Conservation (phyloP, 1,140 invertebrate genomes). For the Neomicropteryx cornuta region DNA sequence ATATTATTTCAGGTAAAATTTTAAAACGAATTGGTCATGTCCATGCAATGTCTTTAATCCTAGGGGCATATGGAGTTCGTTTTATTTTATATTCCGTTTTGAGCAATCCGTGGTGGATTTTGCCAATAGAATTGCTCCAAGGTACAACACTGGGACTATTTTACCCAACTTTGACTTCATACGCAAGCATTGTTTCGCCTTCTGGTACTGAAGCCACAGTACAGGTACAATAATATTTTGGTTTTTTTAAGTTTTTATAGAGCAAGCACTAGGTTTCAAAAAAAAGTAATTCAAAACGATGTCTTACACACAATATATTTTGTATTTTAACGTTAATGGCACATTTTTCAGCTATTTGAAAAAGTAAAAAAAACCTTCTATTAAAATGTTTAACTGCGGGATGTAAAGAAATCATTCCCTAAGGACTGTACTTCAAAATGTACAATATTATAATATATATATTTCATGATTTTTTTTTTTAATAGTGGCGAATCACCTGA, state of each 20-base stretch:
- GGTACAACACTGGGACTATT: constrained; percentile 82
- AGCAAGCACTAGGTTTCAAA: background rate
- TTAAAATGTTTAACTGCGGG: background rate
- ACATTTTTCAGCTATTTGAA: background rate
- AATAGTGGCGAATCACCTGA: no score
- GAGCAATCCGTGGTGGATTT: constrained; percentile 66
- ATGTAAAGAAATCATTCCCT: background rate
- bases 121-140: constrained; percentile 78
- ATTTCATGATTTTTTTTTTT: constrained; percentile 1
- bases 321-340: background rate
- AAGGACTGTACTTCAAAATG: no score
- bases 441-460: background rate
- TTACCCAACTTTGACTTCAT: constrained; percentile 82
- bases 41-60: constrained; percentile 68
- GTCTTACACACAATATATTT: background rate
- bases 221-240: constrained; percentile 38
- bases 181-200: constrained; percentile 77
- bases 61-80: constrained; percentile 62
- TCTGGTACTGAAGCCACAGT: constrained; percentile 77
- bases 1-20: constrained; percentile 47
- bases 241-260: background rate
- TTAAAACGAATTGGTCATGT: constrained; percentile 74
- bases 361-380: background rate
- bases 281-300: background rate
- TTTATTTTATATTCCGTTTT: constrained; percentile 77